phyloP scores from a whole-genome alignment of 1,140 invertebrate species.

The Leptinotarsa undecemlineata region DNA sequence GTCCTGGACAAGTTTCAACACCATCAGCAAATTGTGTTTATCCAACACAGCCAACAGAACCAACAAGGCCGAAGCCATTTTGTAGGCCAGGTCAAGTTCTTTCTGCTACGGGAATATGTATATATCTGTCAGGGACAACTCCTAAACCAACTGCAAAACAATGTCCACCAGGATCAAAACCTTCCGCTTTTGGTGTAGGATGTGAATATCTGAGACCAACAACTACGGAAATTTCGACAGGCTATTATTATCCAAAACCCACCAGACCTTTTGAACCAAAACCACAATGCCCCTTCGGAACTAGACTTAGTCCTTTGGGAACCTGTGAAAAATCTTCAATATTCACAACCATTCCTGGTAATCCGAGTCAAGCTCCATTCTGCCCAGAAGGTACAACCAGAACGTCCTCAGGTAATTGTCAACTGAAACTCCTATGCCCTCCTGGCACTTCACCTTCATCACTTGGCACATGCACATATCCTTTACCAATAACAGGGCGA shows the following conservation, averaged over 20 bases:
- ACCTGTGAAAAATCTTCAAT: constrained; percentile 21
- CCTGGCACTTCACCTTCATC: constrained; percentile 18
- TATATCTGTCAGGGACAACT: neutral
- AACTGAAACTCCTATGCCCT: constrained; percentile 15
- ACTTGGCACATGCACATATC: constrained; percentile 18
- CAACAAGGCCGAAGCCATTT: neutral
- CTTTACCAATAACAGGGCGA: neutral
- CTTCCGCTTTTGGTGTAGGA: constrained; percentile 17
- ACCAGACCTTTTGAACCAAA: constrained; percentile 19
- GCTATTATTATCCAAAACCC: constrained; percentile 20
- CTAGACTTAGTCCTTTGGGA: constrained; percentile 15
- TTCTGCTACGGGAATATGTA: neutral
- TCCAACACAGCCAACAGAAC: neutral
- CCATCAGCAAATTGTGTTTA: neutral
- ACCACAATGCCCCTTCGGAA: constrained; percentile 28
- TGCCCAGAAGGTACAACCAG: constrained; percentile 13
- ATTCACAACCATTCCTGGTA: neutral
- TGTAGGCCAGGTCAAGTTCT: constrained; percentile 8
- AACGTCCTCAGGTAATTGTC: constrained; percentile 10
- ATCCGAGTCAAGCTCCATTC: neutral
- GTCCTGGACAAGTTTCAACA: constrained; percentile 15
- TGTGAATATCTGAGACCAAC: constrained; percentile 32
- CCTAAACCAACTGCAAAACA: constrained; percentile 14
- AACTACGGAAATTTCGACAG: neutral
- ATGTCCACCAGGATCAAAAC: constrained; percentile 29